Evolutionary conservation across 2,797 vertebrate genomes (phyloP), one percentile per base, ranked within the genome.

Genomic region (Dallia pectoralis): DNA sequence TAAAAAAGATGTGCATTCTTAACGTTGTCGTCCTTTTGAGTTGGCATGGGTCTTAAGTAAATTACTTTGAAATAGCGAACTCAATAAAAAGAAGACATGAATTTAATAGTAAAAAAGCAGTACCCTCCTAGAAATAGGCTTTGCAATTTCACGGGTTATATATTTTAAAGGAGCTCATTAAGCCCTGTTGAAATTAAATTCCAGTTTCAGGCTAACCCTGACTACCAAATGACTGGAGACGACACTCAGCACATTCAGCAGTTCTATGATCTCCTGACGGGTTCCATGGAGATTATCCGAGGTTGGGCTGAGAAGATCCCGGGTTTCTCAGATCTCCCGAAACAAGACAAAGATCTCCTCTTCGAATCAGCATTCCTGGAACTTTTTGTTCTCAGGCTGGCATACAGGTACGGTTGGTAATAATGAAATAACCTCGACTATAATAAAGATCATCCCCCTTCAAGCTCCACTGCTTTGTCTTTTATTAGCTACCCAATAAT

Each of bases 231-330:
- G 95, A 94, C 93, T 85, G 97, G 97, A 79, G 97, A 99, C 79
- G 97, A 98, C 93, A 98, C 96, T 61, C 97, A 98, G 87, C 97
- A 99, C 85, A 98, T 99, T 92, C 98, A 98, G 92, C 98, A 99
- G 89, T 99, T 99, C 95, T 99, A 99, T 59, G 97, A 99, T 87
- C 96, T 99, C 73, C 87, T 99, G 82, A 99, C 97, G 76, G 97
- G 97, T 87, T 99, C 98, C 92, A 99, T 99, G 98, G 98, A 99
- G 94, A 98, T 99, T 91, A 99, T 99, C 90, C 94, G 97, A 73
- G 96, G 96, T 7, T 99, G 98, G 98, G 98, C 97, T 0, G 97
- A 99, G 78, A 98, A 98, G 87, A 99, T 99, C 64, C 98, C 98
- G 0, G 95, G 96, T 53, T 98, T 99, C 67, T 92, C 90, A 22